These are phyloP conservation scores for Octodonta nipae DNA, from an alignment of 2,888 invertebrate genomes.

Conservation along the genomic window DNA sequence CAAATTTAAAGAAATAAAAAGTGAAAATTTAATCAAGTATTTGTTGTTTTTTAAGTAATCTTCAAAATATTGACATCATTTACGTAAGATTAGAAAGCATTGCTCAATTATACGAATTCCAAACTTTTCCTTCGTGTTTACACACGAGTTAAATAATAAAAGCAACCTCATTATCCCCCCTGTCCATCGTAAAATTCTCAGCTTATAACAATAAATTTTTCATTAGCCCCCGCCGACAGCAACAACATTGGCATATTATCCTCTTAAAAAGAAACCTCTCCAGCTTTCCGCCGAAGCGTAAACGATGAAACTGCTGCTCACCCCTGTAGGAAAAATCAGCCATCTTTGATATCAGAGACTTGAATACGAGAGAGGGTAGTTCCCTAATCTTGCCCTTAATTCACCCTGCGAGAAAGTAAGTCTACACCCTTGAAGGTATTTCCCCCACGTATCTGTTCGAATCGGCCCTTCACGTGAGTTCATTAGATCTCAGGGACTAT, in stretches of 20 bases:
- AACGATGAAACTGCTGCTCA: not conserved
- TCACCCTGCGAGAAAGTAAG: conserved; percentile 29
- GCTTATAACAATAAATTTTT: too few relatives aligned
- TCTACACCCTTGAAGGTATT: conserved; percentile 24
- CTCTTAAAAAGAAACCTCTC: too few relatives aligned
- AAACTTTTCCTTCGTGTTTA: too few relatives aligned
- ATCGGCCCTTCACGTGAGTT: not conserved
- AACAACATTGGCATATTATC: conserved; percentile 2
- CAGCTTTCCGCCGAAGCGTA: not conserved
- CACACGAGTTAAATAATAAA: too few relatives aligned
- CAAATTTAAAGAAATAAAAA: too few relatives aligned
- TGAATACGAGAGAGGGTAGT: conserved; percentile 24
- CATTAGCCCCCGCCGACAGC: conserved; percentile 10
- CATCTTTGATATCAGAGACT: conserved; percentile 27
- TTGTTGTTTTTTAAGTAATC: too few relatives aligned
- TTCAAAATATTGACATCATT: too few relatives aligned
- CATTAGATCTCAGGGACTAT: conserved; percentile 2
- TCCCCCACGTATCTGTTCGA: not conserved
- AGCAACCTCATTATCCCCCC: too few relatives aligned
- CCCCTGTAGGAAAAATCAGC: conserved; percentile 25
- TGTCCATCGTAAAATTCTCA: too few relatives aligned
- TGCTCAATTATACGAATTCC: too few relatives aligned
- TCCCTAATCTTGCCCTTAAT: conserved; percentile 15
- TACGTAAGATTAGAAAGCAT: too few relatives aligned
- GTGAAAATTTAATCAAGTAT: too few relatives aligned